Conservation (phyloP, 1,140 invertebrate species). For the Drosophila arizonae region DNA sequence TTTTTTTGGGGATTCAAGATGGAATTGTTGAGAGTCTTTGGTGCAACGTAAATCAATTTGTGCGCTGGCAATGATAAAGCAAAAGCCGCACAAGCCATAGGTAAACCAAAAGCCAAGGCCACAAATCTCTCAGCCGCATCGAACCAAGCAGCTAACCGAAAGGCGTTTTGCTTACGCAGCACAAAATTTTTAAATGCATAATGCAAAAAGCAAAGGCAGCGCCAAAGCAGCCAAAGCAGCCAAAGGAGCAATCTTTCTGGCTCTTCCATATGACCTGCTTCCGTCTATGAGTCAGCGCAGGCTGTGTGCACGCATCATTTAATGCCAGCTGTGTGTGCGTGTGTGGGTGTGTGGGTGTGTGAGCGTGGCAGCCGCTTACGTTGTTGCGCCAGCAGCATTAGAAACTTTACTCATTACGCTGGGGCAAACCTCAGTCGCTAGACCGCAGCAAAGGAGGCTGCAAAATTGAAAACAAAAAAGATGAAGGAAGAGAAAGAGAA, state of each 20-base stretch:
- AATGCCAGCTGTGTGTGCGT: slow-evolving; percentile 27
- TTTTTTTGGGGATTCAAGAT: not conserved
- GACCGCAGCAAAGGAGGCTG: slow-evolving; percentile 51
- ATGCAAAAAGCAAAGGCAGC: slow-evolving; percentile 40
- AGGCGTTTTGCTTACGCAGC: slow-evolving; percentile 70
- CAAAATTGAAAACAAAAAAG: slow-evolving; percentile 27
- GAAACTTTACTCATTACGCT: slow-evolving; percentile 80
- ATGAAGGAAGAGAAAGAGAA: not conserved
- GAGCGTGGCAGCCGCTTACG: slow-evolving; percentile 46
- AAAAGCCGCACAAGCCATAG: slow-evolving; percentile 36
- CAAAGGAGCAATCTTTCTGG: slow-evolving; percentile 14
- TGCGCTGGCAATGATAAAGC: slow-evolving; percentile 44
- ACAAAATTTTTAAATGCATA: slow-evolving; percentile 71
- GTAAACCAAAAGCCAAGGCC: slow-evolving; percentile 51
- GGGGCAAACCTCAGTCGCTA: slow-evolving; percentile 67
- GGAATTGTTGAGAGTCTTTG: not conserved
- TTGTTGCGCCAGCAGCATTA: slow-evolving; percentile 73
- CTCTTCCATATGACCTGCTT: slow-evolving; percentile 39
- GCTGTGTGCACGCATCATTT: slow-evolving; percentile 55
- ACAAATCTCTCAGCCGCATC: slow-evolving; percentile 50
- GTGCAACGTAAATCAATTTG: slow-evolving; percentile 70
- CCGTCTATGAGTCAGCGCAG: slow-evolving; percentile 32
- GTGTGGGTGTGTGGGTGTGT: slow-evolving; percentile 2
- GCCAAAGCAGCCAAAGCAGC: not conserved
- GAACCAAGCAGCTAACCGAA: slow-evolving; percentile 19